Evolutionary conservation across 1,140 invertebrate genomes (phyloP).

Genomic region (Caenorhabditis tropicalis): DNA sequence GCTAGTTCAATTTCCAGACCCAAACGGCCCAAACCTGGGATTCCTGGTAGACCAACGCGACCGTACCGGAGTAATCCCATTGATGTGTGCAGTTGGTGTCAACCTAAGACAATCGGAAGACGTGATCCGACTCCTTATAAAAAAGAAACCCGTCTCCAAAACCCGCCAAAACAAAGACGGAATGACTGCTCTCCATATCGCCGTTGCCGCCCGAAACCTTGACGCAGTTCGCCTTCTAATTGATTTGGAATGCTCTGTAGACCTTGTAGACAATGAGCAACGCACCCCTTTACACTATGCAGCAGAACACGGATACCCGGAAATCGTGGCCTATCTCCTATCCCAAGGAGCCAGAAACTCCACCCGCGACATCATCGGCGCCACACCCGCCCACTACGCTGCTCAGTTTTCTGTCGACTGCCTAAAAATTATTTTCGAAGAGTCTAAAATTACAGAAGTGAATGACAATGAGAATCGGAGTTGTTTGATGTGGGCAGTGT

Average conservation of each 20-base stretch:
- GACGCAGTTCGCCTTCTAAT: slow-evolving; percentile 22
- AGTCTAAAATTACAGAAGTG: slow-evolving; percentile 39
- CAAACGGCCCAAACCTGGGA: background rate
- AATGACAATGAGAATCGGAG: slow-evolving; percentile 47
- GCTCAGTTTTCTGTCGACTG: slow-evolving; percentile 43
- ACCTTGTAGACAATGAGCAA: slow-evolving; percentile 35
- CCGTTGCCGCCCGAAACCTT: slow-evolving; percentile 44
- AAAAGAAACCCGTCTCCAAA: slow-evolving; percentile 5
- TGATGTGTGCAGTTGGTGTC: slow-evolving; percentile 52
- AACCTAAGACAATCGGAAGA: slow-evolving; percentile 7
- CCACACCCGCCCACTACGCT: slow-evolving; percentile 53
- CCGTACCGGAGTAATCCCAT: slow-evolving; percentile 23
- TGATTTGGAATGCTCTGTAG: background rate
- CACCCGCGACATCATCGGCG: slow-evolving; percentile 15
- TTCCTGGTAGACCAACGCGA: slow-evolving; percentile 48
- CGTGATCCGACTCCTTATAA: background rate
- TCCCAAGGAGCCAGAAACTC: slow-evolving; percentile 15
- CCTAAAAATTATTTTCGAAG: slow-evolving; percentile 26
- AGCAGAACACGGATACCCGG: slow-evolving; percentile 47
- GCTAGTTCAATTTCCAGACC: background rate
- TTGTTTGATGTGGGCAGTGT: slow-evolving; percentile 57
- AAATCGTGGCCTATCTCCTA: slow-evolving; percentile 46
- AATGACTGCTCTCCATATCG: slow-evolving; percentile 51
- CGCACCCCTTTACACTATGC: slow-evolving; percentile 53
- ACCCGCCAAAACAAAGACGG: slow-evolving; percentile 30